phyloP scores from a whole-genome alignment of 2,888 invertebrate genomes.

The Harpalus rufipes region DNA sequence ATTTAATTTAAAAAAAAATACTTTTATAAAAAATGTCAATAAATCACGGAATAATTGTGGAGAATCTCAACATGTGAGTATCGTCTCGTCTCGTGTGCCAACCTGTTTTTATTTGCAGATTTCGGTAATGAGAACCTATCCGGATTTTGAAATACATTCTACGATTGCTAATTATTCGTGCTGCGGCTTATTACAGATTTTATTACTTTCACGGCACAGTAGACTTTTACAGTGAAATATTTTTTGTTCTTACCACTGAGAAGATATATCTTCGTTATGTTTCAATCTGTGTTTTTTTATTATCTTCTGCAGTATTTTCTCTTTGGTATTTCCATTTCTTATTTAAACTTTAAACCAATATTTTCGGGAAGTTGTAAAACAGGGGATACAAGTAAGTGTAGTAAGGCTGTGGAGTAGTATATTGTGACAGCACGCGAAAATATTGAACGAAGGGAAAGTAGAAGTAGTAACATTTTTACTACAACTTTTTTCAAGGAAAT shows the following conservation, averaged over 20 bases:
- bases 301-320: constrained; percentile 23
- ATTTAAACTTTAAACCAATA: constrained; percentile 49
- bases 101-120: too few species aligned
- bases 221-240: neutral
- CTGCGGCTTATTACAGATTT: too few species aligned
- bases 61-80: too few species aligned
- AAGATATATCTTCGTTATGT: constrained; percentile 29
- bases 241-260: neutral
- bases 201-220: too few species aligned
- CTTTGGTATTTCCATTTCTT: constrained; percentile 38
- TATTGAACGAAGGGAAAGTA: constrained; percentile 24
- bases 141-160: too few species aligned
- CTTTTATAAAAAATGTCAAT: too few species aligned
- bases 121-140: too few species aligned
- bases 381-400: constrained; percentile 28
- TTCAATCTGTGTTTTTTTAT: constrained; percentile 19
- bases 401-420: constrained; percentile 35
- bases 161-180: too few species aligned
- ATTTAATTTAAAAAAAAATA: too few species aligned
- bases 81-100: too few species aligned
- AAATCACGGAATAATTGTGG: too few species aligned
- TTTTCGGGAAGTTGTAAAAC: constrained; percentile 45
- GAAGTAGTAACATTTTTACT: constrained; percentile 18
- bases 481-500: constrained; percentile 10
- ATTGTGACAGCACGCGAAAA: constrained; percentile 30